Evolutionary conservation across 1,140 invertebrate genomes (phyloP).

Genomic region (Liolophura sinensis): DNA sequence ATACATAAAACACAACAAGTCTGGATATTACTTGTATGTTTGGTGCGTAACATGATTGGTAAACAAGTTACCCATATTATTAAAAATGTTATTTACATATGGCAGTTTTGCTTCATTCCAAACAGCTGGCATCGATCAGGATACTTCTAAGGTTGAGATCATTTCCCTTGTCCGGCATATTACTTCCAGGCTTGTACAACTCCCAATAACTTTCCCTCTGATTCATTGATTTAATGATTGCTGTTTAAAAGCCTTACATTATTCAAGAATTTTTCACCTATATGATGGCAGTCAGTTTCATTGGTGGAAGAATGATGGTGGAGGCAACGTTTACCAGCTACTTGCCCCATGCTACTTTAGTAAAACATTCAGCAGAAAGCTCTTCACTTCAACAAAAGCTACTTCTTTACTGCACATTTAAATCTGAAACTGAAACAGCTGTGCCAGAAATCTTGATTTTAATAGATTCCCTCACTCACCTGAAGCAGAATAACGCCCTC

Average conservation of each 20-base stretch:
- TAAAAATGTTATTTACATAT: neutral
- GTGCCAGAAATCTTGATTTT: neutral
- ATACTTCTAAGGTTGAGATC: no score
- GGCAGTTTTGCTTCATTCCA: no score
- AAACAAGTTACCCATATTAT: neutral
- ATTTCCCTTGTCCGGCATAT: no score
- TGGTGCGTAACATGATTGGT: neutral
- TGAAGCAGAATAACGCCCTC: constrained; percentile 44
- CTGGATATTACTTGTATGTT: no score
- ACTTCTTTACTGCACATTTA: neutral
- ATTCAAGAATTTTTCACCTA: no score
- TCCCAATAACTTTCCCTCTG: no score
- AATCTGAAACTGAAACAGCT: neutral
- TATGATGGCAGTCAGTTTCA: no score
- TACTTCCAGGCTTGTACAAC: no score
- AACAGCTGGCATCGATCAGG: no score
- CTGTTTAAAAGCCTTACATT: no score
- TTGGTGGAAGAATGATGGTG: neutral
- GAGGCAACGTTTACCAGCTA: neutral
- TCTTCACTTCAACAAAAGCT: neutral
- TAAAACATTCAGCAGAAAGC: neutral
- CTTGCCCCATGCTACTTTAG: neutral
- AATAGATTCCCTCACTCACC: constrained; percentile 31
- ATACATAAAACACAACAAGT: constrained; percentile 8
- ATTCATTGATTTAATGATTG: no score